A percentile compares a stretch with the other conserved stretches of the same genome.
Evolutionary conservation across 2,888 invertebrate species (phyloP).

Genomic region (Temnothorax rugatulus): DNA sequence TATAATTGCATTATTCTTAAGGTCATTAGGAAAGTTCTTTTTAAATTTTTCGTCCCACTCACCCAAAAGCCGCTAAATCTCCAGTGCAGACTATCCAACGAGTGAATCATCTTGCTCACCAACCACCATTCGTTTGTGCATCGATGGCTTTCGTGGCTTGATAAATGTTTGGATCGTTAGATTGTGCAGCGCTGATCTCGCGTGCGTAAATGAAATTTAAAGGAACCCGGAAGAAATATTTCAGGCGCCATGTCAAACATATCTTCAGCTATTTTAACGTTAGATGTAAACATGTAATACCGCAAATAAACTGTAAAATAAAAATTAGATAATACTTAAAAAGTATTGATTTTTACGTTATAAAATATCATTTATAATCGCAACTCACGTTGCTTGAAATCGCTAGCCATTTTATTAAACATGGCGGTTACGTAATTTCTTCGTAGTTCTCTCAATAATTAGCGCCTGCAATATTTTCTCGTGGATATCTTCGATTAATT

Average conservation of each 20-base stretch:
- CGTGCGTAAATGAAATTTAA: conserved; percentile 42
- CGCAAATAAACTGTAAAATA: not conserved
- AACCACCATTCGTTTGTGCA: conserved; percentile 50
- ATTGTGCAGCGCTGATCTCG: conserved; percentile 39
- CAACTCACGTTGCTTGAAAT: not conserved
- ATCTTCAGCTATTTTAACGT: not conserved
- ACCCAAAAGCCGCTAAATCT: conserved; percentile 66
- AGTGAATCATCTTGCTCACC: conserved; percentile 18
- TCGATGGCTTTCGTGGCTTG: conserved; percentile 39
- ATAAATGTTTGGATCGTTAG: conserved; percentile 36
- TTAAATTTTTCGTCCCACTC: conserved; percentile 59
- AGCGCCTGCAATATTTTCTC: conserved; percentile 24
- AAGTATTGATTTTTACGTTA: not conserved
- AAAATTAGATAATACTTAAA: not conserved
- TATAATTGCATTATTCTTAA: not conserved
- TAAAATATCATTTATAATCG: not conserved
- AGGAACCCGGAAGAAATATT: conserved; percentile 15
- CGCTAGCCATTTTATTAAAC: not conserved
- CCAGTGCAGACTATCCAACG: conserved; percentile 42
- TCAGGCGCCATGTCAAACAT: conserved; percentile 3
- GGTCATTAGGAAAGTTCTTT: not conserved
- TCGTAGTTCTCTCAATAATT: not conserved
- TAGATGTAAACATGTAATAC: not conserved
- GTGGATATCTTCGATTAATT: conserved; percentile 3
- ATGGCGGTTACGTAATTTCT: not conserved